Evolutionary conservation across 1,140 invertebrate species (phyloP).

Genomic region (Achatina immaculata): DNA sequence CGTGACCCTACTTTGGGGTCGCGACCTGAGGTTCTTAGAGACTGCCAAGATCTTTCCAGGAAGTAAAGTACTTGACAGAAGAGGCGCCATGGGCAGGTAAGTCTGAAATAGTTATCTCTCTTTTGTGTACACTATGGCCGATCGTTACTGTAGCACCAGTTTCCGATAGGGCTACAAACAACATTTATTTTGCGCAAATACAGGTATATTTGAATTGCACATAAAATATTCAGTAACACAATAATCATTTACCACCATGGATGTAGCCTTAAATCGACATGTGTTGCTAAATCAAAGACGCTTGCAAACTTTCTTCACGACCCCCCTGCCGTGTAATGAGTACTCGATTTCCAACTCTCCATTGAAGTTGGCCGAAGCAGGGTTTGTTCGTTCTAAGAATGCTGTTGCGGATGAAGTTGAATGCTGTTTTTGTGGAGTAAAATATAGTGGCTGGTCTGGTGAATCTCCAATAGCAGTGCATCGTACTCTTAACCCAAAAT

Average conservation of each 20-base stretch:
- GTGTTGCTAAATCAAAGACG: neutral
- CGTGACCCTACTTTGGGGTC: too few relatives aligned
- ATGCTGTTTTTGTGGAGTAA: conserved; percentile 36
- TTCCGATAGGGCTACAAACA: neutral
- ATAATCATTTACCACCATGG: neutral
- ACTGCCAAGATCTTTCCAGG: too few relatives aligned
- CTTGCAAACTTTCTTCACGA: conserved; percentile 33
- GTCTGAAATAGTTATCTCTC: conserved; percentile 8
- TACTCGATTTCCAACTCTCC: conserved; percentile 37
- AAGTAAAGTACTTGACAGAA: neutral
- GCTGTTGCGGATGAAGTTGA: conserved; percentile 37
- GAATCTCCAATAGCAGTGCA: conserved; percentile 47
- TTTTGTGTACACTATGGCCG: conserved; percentile 14
- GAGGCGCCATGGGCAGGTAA: neutral
- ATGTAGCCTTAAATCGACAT: neutral
- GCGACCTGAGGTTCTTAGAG: too few relatives aligned
- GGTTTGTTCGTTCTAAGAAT: conserved; percentile 32
- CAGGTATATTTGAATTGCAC: neutral
- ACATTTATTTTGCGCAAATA: neutral
- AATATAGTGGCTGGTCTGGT: conserved; percentile 36
- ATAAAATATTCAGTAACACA: neutral
- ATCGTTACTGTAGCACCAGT: neutral
- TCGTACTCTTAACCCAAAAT: conserved; percentile 39
- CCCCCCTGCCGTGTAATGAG: conserved; percentile 28
- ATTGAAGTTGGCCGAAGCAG: conserved; percentile 42